Evolutionary conservation across 2,888 invertebrate genomes (phyloP), one percentile per base, ranked within the genome.

Genomic region (Blomia tropicalis): DNA sequence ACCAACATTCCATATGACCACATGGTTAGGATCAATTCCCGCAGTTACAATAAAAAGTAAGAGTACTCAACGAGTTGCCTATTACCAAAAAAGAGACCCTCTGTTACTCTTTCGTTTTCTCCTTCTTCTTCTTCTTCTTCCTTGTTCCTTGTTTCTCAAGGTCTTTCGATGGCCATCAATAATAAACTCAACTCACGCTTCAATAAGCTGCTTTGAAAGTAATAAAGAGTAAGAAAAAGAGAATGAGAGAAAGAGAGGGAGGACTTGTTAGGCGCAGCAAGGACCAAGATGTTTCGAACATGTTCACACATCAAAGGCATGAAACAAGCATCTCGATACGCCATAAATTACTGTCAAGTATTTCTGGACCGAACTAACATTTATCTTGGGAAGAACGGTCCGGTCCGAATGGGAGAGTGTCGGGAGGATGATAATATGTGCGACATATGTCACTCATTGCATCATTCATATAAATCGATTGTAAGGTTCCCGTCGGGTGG

Each of bases 381-480:
- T n/a, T n/a, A n/a, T n/a, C n/a, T n/a, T n/a, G n/a, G n/a, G n/a
- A n/a, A n/a, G n/a, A n/a, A n/a, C n/a, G n/a, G n/a, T n/a, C n/a
- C n/a, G n/a, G 36, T 7, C 7, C 36, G 7, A 36, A 11, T 7
- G 17, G 36, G 36, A 36, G 36, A 36, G 17, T 36, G 36, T 17
- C 36, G 17, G 36, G 17, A 17, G 17, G 36, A 36, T 36, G 36
- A 36, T 47, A 47, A 47, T 47, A n/a, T 47, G 51, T n/a, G 22
- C 51, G 51, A 47, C 51, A 47, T 47, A 47, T 47, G 51, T 47
- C 51, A 47, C 51, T 47, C 51, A 47, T 7, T 14, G 23, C 7
- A 14, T 47, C 41, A 41, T n/a, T 41, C 41, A 41, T n/a, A n/a
- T n/a, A n/a, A n/a, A n/a, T n/a, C n/a, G n/a, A n/a, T n/a, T n/a